Base-by-base conservation (phyloP, 2,797 vertebrate genomes). In the Ctenosaura bakeri region DNA sequence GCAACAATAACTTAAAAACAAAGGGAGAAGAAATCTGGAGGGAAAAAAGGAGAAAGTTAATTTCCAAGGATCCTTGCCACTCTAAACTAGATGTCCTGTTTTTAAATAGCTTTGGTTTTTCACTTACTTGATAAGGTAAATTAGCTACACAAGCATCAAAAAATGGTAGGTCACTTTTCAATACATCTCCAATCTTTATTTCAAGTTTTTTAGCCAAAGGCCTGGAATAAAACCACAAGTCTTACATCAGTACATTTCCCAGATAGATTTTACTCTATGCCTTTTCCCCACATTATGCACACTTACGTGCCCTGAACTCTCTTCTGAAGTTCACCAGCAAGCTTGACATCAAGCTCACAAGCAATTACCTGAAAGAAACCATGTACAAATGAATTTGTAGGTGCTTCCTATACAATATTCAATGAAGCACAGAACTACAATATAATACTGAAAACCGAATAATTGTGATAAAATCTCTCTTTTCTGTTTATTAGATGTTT, bases 231-330 rank as follows among this genome's bases (percentile, higher is more conserved):
- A 90, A 64, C 13, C 71, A 13, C 1, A 54, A 93, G 26, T 93
- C 92, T 81, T 73, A 46, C 93, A 82, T 62, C 32, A 90, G 88
- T 46, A 2, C 26, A 86, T 0, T 90, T 73, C 4, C 22, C 10
- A 64, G 22, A 54, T 32, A n/a, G 20, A 1, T 80, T 78, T 64
- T 14, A 71, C 56, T 1, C 85, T 20, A 12, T 64, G 42, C 12
- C 0, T 0, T 0, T 18, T 0, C 29, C 88, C 66, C 69, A 4
- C 3, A 52, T 46, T 14, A 16, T 0, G n/a, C 90, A 22, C 92
- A 98, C 99, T 98, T 95, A 99, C 99, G 98, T 99, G 97, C 99
- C 98, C 96, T 99, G 99, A 22, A 99, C 98, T 98, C 99, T 98
- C 95, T 99, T 99, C 97, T 99, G 99, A 95, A 99, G 98, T 94